phyloP scores from a whole-genome alignment of 2,888 invertebrate genomes.

The Lycia hirtaria region DNA sequence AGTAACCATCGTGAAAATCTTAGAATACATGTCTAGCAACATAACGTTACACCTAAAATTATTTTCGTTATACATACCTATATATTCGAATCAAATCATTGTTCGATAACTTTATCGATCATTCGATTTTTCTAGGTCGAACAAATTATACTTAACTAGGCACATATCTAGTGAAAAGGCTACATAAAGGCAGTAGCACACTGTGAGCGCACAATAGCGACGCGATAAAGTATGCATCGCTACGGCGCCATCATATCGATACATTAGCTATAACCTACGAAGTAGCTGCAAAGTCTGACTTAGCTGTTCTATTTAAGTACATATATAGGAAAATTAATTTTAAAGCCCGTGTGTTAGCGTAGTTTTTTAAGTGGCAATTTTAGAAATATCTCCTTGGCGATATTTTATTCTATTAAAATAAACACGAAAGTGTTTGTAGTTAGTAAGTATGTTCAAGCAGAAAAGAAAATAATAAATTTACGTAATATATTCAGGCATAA shows the following conservation, averaged over 20 bases:
- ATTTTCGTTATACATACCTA: neutral
- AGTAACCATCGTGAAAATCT: neutral
- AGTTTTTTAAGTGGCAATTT: neutral
- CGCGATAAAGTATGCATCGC: slow-evolving; percentile 59
- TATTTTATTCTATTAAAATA: too few species aligned
- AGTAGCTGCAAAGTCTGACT: slow-evolving; percentile 7
- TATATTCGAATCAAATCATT: neutral
- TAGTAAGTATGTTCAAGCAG: too few species aligned
- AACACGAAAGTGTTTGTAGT: too few species aligned
- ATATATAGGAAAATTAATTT: neutral
- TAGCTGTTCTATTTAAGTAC: neutral
- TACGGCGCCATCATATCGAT: slow-evolving; percentile 59
- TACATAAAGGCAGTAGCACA: slow-evolving; percentile 47
- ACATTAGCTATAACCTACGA: slow-evolving; percentile 55
- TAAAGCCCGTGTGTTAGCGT: neutral
- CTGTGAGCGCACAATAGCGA: slow-evolving; percentile 49
- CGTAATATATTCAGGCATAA: too few species aligned
- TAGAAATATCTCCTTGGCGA: neutral
- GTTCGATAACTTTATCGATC: too few species aligned
- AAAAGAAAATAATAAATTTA: too few species aligned
- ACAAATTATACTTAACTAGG: neutral
- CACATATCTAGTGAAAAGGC: slow-evolving; percentile 28
- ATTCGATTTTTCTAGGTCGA: neutral
- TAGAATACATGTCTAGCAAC: neutral
- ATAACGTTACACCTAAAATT: too few species aligned